Percentiles rank a stretch among this genome's conserved stretches.
Conservation (phyloP, 1,140 invertebrate species). For the Phocides pigmalion region DNA sequence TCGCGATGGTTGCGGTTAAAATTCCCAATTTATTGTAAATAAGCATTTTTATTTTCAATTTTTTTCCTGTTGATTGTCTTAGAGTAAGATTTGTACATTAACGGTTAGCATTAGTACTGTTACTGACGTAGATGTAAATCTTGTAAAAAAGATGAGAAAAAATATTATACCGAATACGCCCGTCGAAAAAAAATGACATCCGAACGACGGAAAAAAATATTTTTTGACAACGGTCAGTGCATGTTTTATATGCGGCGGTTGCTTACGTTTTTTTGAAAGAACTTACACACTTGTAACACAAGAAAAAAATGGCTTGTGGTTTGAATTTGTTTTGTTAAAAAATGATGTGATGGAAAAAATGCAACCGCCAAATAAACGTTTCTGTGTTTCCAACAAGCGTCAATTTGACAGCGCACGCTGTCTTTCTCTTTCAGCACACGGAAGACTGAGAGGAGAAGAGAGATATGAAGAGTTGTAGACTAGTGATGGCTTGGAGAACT, state of each 20-base stretch:
- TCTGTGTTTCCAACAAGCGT: slow-evolving; percentile 49
- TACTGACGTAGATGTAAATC: slow-evolving; percentile 63
- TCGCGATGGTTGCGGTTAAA: slow-evolving; percentile 28
- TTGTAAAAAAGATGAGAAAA: slow-evolving; percentile 61
- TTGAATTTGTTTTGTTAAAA: slow-evolving; percentile 61
- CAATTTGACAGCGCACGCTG: slow-evolving; percentile 36
- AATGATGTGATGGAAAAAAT: slow-evolving; percentile 53
- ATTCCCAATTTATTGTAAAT: slow-evolving; percentile 51
- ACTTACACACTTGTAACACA: slow-evolving; percentile 62
- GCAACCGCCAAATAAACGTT: slow-evolving; percentile 66
- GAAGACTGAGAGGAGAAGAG: not conserved
- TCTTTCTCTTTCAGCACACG: slow-evolving; percentile 39
- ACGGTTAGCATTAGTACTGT: slow-evolving; percentile 46
- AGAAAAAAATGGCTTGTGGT: slow-evolving; percentile 73
- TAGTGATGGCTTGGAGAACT: not conserved
- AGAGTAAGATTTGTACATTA: slow-evolving; percentile 53
- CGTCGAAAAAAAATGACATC: slow-evolving; percentile 55
- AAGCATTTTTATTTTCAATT: slow-evolving; percentile 39
- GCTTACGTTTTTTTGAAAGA: slow-evolving; percentile 43
- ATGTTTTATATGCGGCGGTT: slow-evolving; percentile 64
- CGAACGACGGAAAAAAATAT: slow-evolving; percentile 60
- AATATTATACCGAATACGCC: slow-evolving; percentile 45
- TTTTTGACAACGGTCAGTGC: slow-evolving; percentile 68
- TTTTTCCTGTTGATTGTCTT: slow-evolving; percentile 41
- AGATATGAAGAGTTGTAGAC: not conserved